phyloP scores from a whole-genome alignment of 1,140 invertebrate genomes.

The Ceratoteleas bidentatus region DNA sequence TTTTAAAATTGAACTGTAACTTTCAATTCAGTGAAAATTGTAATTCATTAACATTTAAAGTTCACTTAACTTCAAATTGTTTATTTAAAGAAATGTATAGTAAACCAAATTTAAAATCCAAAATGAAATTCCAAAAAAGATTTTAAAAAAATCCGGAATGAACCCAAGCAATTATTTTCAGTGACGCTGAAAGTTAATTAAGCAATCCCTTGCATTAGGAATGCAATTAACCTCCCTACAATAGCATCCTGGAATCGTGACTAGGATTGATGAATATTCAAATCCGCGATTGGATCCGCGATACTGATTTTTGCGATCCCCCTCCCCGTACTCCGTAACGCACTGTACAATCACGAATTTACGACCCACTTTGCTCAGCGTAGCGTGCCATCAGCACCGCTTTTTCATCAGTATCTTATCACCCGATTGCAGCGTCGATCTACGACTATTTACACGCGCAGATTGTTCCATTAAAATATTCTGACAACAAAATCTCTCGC shows the following conservation, averaged over 20 bases:
- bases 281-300: conserved; percentile 28
- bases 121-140: not conserved
- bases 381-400: conserved; percentile 26
- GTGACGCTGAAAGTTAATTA: not conserved
- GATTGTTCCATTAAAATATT: too few relatives aligned
- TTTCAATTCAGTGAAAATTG: too few relatives aligned
- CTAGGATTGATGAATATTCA: conserved; percentile 46
- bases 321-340: not conserved
- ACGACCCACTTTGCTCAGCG: conserved; percentile 10
- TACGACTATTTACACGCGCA: conserved; percentile 6
- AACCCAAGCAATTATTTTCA: not conserved
- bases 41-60: too few relatives aligned
- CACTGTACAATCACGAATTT: conserved; percentile 34
- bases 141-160: not conserved
- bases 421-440: conserved; percentile 10
- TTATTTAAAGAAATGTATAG: too few relatives aligned
- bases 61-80: too few relatives aligned
- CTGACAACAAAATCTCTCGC: too few relatives aligned
- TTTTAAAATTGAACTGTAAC: too few relatives aligned
- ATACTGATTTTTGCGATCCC: conserved; percentile 28
- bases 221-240: conserved; percentile 16
- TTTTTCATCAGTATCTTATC: conserved; percentile 35
- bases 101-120: too few relatives aligned
- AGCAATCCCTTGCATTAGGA: not conserved
- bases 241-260: conserved; percentile 25